Evolutionary conservation across 2,888 invertebrate species (phyloP).

Genomic region (Chirona hameri): DNA sequence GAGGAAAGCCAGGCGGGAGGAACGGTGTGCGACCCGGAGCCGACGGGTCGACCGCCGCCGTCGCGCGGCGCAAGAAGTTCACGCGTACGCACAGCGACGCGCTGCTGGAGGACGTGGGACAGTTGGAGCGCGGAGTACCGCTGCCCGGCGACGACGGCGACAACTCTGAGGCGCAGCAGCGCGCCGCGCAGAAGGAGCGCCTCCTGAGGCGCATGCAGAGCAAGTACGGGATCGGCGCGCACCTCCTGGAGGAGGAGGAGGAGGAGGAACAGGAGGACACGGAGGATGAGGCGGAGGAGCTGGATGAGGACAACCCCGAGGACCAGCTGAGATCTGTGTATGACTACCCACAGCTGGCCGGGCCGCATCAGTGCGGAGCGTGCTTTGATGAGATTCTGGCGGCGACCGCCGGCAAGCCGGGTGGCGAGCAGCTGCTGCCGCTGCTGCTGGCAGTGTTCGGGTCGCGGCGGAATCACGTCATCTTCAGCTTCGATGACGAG

Average conservation of each 20-base stretch:
- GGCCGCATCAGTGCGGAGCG: background rate
- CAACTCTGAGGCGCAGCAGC: background rate
- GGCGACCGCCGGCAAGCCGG: background rate
- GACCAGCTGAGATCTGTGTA: background rate
- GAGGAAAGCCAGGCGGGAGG: background rate
- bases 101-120: background rate
- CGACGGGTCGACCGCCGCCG: constrained; percentile 33
- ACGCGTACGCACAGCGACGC: constrained; percentile 5
- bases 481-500: background rate
- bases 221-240: background rate
- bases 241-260: background rate
- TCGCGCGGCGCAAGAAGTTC: background rate
- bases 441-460: background rate
- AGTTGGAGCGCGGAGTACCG: background rate
- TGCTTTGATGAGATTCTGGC: background rate
- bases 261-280: background rate
- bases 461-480: background rate
- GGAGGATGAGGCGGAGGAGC: background rate
- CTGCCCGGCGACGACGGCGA: background rate
- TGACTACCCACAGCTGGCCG: background rate
- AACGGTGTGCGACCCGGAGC: constrained; percentile 28
- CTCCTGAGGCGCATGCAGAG: background rate
- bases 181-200: background rate
- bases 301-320: background rate
- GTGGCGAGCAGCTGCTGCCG: background rate